phyloP scores from a whole-genome alignment of 1,140 invertebrate species.

The Homarus americanus region DNA sequence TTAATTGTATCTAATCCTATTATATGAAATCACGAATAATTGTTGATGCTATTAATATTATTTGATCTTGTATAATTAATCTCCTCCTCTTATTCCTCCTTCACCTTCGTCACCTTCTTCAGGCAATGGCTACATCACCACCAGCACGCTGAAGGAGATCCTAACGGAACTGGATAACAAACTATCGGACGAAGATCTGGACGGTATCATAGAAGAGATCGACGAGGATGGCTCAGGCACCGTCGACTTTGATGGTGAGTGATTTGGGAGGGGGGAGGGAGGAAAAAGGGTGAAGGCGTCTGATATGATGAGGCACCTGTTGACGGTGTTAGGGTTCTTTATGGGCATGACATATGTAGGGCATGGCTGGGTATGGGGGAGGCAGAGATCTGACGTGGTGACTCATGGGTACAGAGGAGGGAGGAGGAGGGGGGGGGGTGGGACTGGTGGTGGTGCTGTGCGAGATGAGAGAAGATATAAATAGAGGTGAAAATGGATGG shows the following conservation, averaged over 20 bases:
- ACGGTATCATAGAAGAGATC: constrained; percentile 50
- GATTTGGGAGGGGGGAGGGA: background rate
- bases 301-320: background rate
- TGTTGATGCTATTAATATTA: no score
- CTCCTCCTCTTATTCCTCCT: constrained; percentile 48
- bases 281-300: background rate
- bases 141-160: constrained; percentile 87
- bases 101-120: background rate
- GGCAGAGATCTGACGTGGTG: no score
- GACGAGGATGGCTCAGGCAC: constrained; percentile 45
- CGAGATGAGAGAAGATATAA: no score
- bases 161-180: constrained; percentile 88
- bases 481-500: no score
- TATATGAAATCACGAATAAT: no score
- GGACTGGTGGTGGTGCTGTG: no score
- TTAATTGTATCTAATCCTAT: no score
- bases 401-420: no score
- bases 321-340: background rate
- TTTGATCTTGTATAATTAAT: no score
- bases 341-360: background rate
- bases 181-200: constrained; percentile 85
- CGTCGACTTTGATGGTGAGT: constrained; percentile 46
- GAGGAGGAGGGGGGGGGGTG: no score
- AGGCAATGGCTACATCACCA: constrained; percentile 91
- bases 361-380: background rate